Base-by-base conservation (phyloP, 2,113 vertebrate species). In the Malurus elegans region DNA sequence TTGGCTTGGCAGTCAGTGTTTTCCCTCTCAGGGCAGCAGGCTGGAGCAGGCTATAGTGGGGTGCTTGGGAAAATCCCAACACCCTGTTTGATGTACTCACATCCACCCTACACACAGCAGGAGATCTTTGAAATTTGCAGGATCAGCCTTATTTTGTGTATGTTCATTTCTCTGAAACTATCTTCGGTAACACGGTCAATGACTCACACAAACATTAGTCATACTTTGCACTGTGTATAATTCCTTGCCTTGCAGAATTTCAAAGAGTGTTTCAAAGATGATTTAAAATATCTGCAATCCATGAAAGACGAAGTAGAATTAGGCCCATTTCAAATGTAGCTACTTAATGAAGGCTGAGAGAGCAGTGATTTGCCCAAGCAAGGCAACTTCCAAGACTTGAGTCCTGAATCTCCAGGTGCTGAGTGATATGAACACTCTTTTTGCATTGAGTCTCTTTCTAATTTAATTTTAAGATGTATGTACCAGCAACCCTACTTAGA, bases 131-230 rank as follows among this genome's bases (percentile, higher is more conserved):
- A 34, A 45, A 84, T 91, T 89, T 95, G 91, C 93, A 91, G 72
- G 61, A 89, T 92, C 94, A 95, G 91, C 83, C 48, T 95, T 79
- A 84, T 89, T 85, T 95, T 92, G 44, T 57, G 84, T 47, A 18
- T 61, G 65, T 85, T 92, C n/a, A 4, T 93, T 89, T 87, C 80
- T 91, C 44, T 48, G 14, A n/a, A 93, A 78, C 72, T 95, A 28
- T 91, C 92, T 86, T 94, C 36, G 76, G 92, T 92, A 91, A 57
- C 65, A 65, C 1, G 0, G 73, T 57, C 0, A 2, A 56, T 95
- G 92, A 96, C 76, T 96, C 92, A 95, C 56, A 48, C 44, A 87
- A 87, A 87, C n/a, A 36, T 96, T 89, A 95, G 76, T 97, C 95
- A 89, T 84, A 57, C 31, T 89, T 94, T 71, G 48, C 1, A 0